phyloP scores from a whole-genome alignment of 2,113 vertebrate species.

The Brachirus orientalis region DNA sequence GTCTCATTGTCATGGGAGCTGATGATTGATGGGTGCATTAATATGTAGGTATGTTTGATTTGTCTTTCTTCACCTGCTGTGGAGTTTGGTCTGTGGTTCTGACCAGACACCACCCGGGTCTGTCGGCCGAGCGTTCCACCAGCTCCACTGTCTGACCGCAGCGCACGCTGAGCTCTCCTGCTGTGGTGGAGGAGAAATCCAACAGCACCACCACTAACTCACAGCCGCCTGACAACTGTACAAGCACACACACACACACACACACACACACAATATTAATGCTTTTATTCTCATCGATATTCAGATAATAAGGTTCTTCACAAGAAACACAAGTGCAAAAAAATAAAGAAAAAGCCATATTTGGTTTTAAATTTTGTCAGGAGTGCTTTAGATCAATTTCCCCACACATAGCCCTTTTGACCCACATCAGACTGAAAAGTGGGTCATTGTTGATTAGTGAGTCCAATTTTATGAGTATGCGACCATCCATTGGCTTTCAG shows the following conservation, averaged over 20 bases:
- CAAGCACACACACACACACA: conserved; percentile 12
- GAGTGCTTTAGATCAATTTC: too few species aligned
- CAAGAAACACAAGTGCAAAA: too few species aligned
- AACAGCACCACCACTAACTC: conserved; percentile 95
- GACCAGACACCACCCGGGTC: conserved; percentile 93
- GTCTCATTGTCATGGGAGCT: too few species aligned
- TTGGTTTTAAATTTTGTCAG: too few species aligned
- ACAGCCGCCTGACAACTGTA: conserved; percentile 94
- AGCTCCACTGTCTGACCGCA: conserved; percentile 97
- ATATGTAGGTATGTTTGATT: neutral
- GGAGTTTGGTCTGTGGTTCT: conserved; percentile 91
- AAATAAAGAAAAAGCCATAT: too few species aligned
- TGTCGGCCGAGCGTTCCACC: conserved; percentile 89
- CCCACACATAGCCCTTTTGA: too few species aligned
- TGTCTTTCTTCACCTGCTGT: conserved; percentile 50
- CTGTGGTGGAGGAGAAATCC: conserved; percentile 87
- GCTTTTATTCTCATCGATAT: neutral
- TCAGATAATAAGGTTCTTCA: too few species aligned
- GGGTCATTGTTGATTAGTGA: too few species aligned
- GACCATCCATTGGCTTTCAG: too few species aligned
- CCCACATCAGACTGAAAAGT: too few species aligned
- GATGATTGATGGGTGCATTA: too few species aligned
- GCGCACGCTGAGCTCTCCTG: conserved; percentile 92
- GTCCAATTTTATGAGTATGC: too few species aligned
- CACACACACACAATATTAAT: conserved; percentile 2